Evolutionary conservation across 2,888 invertebrate species (phyloP).

Genomic region (Muschampia staudingeri): DNA sequence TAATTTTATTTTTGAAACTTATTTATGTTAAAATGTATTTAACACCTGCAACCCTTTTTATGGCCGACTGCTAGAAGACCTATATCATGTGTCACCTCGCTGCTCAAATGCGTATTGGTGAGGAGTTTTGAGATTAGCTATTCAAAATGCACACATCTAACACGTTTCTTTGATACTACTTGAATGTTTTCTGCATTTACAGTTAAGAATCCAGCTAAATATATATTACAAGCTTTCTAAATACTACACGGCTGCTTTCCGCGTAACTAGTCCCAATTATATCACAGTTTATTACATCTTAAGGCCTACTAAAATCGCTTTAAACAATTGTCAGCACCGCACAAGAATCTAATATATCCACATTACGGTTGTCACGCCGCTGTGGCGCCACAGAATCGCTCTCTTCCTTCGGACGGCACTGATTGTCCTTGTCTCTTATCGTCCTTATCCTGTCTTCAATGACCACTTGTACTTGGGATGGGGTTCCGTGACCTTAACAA

Average conservation of each 20-base stretch:
- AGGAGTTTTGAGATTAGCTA: no score
- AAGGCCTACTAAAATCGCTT: slow-evolving; percentile 44
- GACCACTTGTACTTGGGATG: slow-evolving; percentile 45
- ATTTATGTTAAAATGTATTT: no score
- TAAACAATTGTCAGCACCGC: slow-evolving; percentile 51
- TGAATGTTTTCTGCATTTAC: no score
- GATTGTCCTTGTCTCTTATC: slow-evolving; percentile 86
- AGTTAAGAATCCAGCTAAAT: not conserved
- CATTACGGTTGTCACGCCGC: slow-evolving; percentile 55
- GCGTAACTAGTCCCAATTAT: slow-evolving; percentile 14
- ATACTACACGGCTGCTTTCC: not conserved
- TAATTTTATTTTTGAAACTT: no score
- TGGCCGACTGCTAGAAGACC: no score
- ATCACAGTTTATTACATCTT: slow-evolving; percentile 36
- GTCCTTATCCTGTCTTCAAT: slow-evolving; percentile 80
- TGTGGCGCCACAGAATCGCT: slow-evolving; percentile 84
- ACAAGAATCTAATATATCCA: slow-evolving; percentile 53
- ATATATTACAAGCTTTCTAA: not conserved
- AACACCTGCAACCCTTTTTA: no score
- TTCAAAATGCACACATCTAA: no score
- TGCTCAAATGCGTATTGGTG: no score
- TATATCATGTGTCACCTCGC: no score
- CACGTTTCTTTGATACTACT: no score
- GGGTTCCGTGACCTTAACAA: slow-evolving; percentile 44
- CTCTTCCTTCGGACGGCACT: slow-evolving; percentile 82